Conservation (phyloP, 2,888 invertebrate genomes). For the Leucophora obtusa region DNA sequence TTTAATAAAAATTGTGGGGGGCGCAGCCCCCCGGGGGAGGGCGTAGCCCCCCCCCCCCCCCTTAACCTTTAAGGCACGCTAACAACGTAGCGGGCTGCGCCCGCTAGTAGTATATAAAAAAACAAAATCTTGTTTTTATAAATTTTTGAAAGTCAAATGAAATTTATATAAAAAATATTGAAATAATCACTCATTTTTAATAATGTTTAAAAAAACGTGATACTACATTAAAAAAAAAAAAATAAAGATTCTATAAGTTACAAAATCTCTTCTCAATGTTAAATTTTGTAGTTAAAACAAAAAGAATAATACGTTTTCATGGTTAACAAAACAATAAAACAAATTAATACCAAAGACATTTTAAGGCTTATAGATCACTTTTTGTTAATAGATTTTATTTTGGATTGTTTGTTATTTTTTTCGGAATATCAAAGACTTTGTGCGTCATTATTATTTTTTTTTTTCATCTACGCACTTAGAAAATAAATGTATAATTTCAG, state of each 20-base stretch:
- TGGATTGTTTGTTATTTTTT: neutral
- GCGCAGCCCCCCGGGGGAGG: no score
- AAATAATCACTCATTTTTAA: neutral
- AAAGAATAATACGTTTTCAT: neutral
- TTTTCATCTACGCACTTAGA: neutral
- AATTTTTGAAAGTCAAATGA: neutral
- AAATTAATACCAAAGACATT: constrained; percentile 5
- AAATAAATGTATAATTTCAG: neutral
- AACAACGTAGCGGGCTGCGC: no score
- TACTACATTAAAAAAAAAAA: neutral
- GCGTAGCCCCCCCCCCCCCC: no score
- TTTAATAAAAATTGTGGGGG: no score
- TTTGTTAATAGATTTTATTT: neutral
- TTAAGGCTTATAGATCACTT: neutral
- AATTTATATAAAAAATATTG: neutral
- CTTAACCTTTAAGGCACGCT: no score
- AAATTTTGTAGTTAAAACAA: neutral
- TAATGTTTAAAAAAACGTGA: constrained; percentile 1
- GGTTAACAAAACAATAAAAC: neutral
- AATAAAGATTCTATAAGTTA: neutral
- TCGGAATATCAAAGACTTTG: neutral
- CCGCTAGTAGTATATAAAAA: no score
- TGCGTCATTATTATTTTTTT: neutral
- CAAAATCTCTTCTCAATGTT: constrained; percentile 1
- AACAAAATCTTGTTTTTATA: neutral